Percentiles rank a stretch among this genome's conserved stretches.
Conservation (phyloP, 2,113 vertebrate genomes). For the Atractosteus spatula region DNA sequence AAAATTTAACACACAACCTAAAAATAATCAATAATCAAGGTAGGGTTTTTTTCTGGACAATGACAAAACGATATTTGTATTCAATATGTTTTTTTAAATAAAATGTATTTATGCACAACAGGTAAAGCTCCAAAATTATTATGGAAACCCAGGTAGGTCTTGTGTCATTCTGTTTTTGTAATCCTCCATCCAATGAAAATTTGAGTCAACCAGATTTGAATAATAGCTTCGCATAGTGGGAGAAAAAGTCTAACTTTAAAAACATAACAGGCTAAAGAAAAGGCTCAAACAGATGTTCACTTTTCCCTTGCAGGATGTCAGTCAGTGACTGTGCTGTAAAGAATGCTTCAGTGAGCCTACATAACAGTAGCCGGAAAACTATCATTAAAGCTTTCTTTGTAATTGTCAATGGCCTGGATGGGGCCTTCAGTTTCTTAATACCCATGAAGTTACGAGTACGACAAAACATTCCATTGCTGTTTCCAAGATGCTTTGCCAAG, state of each 20-base stretch:
- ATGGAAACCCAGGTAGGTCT: not conserved
- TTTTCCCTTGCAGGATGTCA: constrained; percentile 22
- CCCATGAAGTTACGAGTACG: constrained; percentile 20
- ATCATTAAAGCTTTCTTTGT: constrained; percentile 23
- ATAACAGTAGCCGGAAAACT: constrained; percentile 26
- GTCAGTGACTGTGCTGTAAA: constrained; percentile 18
- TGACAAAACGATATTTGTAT: no score
- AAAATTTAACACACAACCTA: no score
- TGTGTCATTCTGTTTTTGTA: not conserved
- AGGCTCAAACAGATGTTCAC: constrained; percentile 13
- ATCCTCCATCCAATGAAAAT: not conserved
- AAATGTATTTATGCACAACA: not conserved
- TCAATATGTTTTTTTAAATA: not conserved
- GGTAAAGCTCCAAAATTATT: not conserved
- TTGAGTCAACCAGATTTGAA: not conserved
- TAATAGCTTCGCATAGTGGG: not conserved
- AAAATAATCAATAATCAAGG: no score
- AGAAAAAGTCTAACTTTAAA: not conserved
- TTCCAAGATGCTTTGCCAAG: constrained; percentile 9
- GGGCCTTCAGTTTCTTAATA: constrained; percentile 25
- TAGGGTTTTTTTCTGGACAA: no score
- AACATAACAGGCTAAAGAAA: not conserved
- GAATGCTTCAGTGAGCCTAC: constrained; percentile 28
- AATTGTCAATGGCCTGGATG: constrained; percentile 26
- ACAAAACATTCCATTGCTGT: not conserved